A percentile compares a stretch with the other conserved stretches of the same genome.
These are phyloP conservation scores for Erebia palarica DNA, from an alignment of 2,888 invertebrate species.

Conservation along the genomic window DNA sequence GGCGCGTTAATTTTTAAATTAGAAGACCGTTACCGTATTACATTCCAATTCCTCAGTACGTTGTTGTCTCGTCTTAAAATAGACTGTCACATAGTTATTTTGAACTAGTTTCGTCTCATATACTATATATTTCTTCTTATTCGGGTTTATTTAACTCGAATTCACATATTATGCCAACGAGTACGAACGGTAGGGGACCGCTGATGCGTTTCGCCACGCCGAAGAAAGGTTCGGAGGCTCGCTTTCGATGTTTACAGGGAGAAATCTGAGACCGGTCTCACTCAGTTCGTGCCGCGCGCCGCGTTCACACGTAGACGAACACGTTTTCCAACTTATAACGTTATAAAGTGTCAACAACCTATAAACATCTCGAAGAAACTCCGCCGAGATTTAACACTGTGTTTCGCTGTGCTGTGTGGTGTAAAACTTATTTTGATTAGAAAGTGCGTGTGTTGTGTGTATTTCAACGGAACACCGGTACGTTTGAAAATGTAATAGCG, in stretches of 20 bases:
- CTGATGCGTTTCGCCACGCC: conserved; percentile 66
- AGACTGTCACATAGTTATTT: too few relatives aligned
- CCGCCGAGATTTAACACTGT: conserved; percentile 30
- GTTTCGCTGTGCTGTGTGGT: conserved; percentile 41
- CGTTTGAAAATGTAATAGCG: conserved; percentile 57
- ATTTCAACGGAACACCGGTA: conserved; percentile 65
- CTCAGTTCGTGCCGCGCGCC: conserved; percentile 57
- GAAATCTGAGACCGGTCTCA: conserved; percentile 75
- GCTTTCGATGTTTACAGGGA: conserved; percentile 81
- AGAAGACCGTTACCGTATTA: too few relatives aligned
- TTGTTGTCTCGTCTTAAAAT: too few relatives aligned
- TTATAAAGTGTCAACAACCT: conserved; percentile 38
- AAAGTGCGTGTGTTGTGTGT: conserved; percentile 43
- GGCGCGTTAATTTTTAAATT: too few relatives aligned
- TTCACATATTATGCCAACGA: conserved; percentile 41
- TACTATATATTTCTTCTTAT: neutral
- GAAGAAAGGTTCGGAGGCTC: conserved; percentile 76
- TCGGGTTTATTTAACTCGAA: neutral
- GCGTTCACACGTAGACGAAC: conserved; percentile 53
- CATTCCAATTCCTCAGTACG: too few relatives aligned
- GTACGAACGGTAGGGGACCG: conserved; percentile 53
- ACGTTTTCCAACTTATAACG: conserved; percentile 40
- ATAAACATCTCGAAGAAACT: conserved; percentile 34
- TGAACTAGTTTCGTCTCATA: too few relatives aligned
- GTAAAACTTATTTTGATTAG: conserved; percentile 44